Percentiles rank a stretch among this genome's conserved stretches.
These are phyloP conservation scores for Sarcophaga caerulescens DNA, from an alignment of 2,888 invertebrate genomes.

Conservation along the genomic window DNA sequence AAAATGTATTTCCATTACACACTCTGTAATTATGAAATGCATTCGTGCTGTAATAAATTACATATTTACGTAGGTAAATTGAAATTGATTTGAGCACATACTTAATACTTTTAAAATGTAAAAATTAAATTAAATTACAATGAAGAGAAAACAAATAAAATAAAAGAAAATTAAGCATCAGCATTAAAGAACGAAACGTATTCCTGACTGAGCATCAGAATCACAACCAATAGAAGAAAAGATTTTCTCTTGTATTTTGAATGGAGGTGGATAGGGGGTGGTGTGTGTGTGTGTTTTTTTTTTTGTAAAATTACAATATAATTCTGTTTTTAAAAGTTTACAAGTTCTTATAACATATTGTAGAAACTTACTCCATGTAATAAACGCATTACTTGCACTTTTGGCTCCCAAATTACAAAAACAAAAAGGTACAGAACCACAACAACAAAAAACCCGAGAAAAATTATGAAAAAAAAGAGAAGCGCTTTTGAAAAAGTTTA, in stretches of 20 bases:
- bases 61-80: too few relatives aligned
- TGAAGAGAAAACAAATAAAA: not conserved
- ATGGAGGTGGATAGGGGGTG: too few relatives aligned
- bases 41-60: too few relatives aligned
- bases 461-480: not conserved
- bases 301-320: constrained; percentile 20
- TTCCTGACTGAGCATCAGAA: not conserved
- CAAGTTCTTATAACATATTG: not conserved
- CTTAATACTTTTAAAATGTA: not conserved
- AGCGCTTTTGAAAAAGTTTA: not conserved
- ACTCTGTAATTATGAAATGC: not conserved
- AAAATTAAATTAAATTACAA: not conserved
- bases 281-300: not conserved
- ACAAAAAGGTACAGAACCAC: not conserved
- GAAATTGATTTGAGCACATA: too few relatives aligned
- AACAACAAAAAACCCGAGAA: not conserved
- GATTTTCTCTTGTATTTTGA: too few relatives aligned
- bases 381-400: constrained; percentile 52
- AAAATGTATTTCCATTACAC: not conserved
- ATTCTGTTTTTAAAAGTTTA: constrained; percentile 21
- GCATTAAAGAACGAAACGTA: not conserved
- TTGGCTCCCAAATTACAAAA: constrained; percentile 33
- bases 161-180: not conserved
- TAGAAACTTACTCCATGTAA: not conserved
- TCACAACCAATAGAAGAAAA: too few relatives aligned